Evolutionary conservation across 1,140 invertebrate species (phyloP).

Genomic region (Caenorhabditis briggsae): DNA sequence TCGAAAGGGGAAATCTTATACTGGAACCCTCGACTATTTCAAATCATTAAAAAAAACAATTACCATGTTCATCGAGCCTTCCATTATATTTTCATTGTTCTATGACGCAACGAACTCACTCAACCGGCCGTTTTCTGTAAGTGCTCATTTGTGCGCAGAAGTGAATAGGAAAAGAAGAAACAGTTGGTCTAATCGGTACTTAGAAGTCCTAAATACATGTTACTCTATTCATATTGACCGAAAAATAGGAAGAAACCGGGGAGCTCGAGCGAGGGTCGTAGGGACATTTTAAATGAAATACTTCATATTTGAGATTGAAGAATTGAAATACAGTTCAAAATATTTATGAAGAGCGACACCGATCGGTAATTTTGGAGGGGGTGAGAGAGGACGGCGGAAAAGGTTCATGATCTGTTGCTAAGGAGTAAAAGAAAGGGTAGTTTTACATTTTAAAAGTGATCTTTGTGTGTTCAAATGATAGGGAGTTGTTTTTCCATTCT

Average conservation of each 20-base stretch:
- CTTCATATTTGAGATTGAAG: constrained; percentile 22
- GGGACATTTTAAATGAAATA: constrained; percentile 15
- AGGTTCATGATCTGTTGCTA: background rate
- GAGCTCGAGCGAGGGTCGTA: too few relatives aligned
- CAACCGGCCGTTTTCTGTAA: constrained; percentile 27
- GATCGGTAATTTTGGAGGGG: constrained; percentile 1
- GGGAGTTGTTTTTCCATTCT: background rate
- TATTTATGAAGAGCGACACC: constrained; percentile 30
- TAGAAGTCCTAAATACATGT: background rate
- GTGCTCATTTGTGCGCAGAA: constrained; percentile 37
- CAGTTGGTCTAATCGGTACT: constrained; percentile 39
- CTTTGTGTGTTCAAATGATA: background rate
- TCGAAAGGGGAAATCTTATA: too few relatives aligned
- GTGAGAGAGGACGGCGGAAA: background rate
- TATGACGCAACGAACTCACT: constrained; percentile 37
- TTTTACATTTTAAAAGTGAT: constrained; percentile 1
- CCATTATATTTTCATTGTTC: background rate
- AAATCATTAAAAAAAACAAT: background rate
- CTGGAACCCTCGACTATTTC: background rate
- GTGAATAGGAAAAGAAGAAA: background rate
- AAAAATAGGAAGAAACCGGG: background rate
- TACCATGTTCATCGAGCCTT: background rate
- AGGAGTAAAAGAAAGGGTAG: background rate
- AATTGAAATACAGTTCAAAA: constrained; percentile 27
- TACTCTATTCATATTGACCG: background rate